Evolutionary conservation across 2,797 vertebrate genomes (phyloP), one percentile per base, ranked within the genome.

Genomic region (Dendrocincla fuliginosa): DNA sequence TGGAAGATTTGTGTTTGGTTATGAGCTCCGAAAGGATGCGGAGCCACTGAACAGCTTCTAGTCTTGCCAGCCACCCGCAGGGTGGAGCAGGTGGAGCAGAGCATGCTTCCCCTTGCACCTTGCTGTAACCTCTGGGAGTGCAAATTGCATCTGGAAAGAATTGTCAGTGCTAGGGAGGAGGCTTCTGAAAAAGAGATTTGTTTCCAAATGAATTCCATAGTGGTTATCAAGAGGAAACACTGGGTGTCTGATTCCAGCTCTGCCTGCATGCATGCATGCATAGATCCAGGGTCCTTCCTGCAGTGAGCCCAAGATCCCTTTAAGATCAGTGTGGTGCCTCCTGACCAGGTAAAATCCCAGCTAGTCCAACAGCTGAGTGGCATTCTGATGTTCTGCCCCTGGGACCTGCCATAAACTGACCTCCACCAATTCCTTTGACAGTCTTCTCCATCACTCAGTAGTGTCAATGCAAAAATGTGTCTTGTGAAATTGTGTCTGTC

Each of bases 201-300:
- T 57, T 95, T 77, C 63, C 18, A 47, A 41, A 37, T 69, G 2
- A 69, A 74, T 93, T 94, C 74, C 0, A 0, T 78, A 41, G 32
- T 0, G 1, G 2, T 78, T 81, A 35, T 81, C 30, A 47, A 69
- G 46, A 59, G 25, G 24, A 89, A 23, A 28, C 2, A 0, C 41
- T 70, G 24, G 3, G 10, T 67, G 13, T 70, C 57, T 70, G 9
- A 35, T 92, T 30, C 42, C 33, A 55, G 19, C 14, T 46, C 22
- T 74, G 63, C 68, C 23, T 2, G 35, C 0, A 0, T 37, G 30
- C 7, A 2, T 9, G 2, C 1, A 0, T 49, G 24, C 1, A 0
- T 44, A 53, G 35, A 56, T 65, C 55, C 4, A 4, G 10, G 4
- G 3, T 68, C 37, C 47, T 84, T 3, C 28, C 23, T 20, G 7